Evolutionary conservation across 2,113 vertebrate genomes (phyloP).

Genomic region (Eulemur macaco): DNA sequence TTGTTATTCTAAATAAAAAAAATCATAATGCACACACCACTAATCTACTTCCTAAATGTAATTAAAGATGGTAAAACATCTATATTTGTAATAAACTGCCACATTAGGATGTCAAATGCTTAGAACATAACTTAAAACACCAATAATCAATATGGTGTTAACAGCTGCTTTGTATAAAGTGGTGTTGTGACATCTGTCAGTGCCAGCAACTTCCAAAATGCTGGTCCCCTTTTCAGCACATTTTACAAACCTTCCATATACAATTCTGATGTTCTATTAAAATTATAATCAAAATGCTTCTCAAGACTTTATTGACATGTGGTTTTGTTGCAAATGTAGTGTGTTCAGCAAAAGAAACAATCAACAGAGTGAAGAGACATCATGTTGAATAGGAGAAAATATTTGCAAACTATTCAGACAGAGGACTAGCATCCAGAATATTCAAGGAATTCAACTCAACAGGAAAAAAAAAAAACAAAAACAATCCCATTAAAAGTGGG

Average conservation of each 20-base stretch:
- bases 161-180: background rate
- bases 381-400: no score
- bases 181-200: fast-evolving
- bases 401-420: no score
- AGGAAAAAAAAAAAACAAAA: no score
- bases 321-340: background rate
- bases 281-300: background rate
- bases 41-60: background rate
- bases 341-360: no score
- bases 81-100: background rate
- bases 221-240: background rate
- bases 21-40: background rate
- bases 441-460: no score
- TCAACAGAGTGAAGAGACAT: no score
- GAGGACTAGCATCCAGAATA: no score
- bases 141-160: background rate
- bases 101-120: background rate
- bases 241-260: background rate
- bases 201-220: background rate
- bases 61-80: background rate
- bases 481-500: no score
- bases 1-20: background rate
- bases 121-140: background rate
- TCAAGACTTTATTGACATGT: background rate
- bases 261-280: background rate